phyloP scores from a whole-genome alignment of 2,888 invertebrate genomes.

The Drosophila differens region DNA sequence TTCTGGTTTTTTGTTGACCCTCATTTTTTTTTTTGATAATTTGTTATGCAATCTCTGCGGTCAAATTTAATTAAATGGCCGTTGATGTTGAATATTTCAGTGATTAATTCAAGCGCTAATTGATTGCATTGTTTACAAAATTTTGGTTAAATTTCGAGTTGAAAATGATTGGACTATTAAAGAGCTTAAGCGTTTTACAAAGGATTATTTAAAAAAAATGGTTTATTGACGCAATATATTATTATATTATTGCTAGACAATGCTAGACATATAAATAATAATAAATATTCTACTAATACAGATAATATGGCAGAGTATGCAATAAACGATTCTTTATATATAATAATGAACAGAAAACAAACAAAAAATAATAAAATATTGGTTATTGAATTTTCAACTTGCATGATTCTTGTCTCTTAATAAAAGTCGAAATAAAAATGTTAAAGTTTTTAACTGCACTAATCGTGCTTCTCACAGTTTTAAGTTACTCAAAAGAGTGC shows the following conservation, averaged over 20 bases:
- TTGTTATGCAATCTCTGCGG: constrained; percentile 32
- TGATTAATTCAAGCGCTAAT: constrained; percentile 37
- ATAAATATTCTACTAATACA: neutral
- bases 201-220: neutral
- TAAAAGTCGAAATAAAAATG: neutral
- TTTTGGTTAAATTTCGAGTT: constrained; percentile 1
- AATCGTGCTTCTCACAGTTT: constrained; percentile 51
- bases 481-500: constrained; percentile 39
- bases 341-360: neutral
- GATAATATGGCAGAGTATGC: neutral
- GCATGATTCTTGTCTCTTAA: neutral
- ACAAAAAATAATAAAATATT: neutral
- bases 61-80: constrained; percentile 48
- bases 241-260: too few relatives aligned
- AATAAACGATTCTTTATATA: neutral
- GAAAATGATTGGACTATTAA: constrained; percentile 17
- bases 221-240: neutral
- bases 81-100: constrained; percentile 18
- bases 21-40: constrained; percentile 19
- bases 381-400: neutral
- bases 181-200: constrained; percentile 7
- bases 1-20: constrained; percentile 3
- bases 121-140: constrained; percentile 25
- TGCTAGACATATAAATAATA: neutral
- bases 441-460: constrained; percentile 22